phyloP scores from a whole-genome alignment of 2,113 vertebrate species.

The Craseonycteris thonglongyai region DNA sequence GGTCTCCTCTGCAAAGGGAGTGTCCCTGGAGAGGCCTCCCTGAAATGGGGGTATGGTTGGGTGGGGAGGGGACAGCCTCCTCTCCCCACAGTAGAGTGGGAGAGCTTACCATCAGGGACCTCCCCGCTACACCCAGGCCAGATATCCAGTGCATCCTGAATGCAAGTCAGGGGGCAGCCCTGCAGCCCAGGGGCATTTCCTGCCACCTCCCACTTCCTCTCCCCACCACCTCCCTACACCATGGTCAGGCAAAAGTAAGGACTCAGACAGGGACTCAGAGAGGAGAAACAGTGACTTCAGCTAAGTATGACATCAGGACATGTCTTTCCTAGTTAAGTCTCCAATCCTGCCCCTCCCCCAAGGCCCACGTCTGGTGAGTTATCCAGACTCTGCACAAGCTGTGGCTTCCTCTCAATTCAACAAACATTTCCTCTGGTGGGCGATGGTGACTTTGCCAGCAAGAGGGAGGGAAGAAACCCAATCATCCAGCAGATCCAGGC shows the following conservation, averaged over 20 bases:
- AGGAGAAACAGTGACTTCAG: neutral
- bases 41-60: neutral
- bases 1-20: neutral
- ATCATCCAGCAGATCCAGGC: neutral
- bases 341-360: neutral
- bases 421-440: slow-evolving; percentile 68
- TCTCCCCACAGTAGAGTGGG: neutral
- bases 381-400: slow-evolving; percentile 67
- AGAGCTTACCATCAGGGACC: neutral
- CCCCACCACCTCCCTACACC: neutral
- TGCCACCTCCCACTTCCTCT: neutral
- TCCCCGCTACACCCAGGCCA: neutral
- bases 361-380: slow-evolving; percentile 54
- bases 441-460: slow-evolving; percentile 47
- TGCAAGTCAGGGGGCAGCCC: neutral
- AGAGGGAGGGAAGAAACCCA: slow-evolving; percentile 18
- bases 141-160: neutral
- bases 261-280: neutral
- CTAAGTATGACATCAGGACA: neutral
- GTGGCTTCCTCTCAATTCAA: slow-evolving; percentile 68
- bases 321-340: neutral
- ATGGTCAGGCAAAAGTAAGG: neutral
- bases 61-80: neutral
- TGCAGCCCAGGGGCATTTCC: neutral
- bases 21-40: neutral